These are phyloP conservation scores for Temnothorax nylanderi DNA, from an alignment of 1,140 invertebrate genomes.

Conservation along the genomic window DNA sequence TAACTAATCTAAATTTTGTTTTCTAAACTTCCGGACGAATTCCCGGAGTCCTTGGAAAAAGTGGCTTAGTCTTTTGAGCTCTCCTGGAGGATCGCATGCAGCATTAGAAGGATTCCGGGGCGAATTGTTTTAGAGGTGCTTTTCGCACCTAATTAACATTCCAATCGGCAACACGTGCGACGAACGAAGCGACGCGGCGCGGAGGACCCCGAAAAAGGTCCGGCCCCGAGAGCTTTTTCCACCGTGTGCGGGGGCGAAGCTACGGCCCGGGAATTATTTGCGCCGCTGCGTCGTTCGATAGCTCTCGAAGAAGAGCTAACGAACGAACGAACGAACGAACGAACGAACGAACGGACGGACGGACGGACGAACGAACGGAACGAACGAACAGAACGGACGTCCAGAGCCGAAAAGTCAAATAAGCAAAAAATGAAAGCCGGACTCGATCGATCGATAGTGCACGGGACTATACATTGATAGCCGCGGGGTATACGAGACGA, in stretches of 20 bases:
- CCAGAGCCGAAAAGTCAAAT: constrained; percentile 75
- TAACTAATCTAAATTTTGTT: constrained; percentile 42
- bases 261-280: constrained; percentile 70
- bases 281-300: constrained; percentile 72
- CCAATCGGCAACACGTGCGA: constrained; percentile 38
- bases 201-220: constrained; percentile 35
- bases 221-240: constrained; percentile 34
- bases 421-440: constrained; percentile 74
- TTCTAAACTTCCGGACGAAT: not conserved
- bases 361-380: constrained; percentile 49
- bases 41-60: not conserved
- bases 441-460: constrained; percentile 57
- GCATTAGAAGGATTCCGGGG: not conserved
- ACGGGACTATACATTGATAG: constrained; percentile 56
- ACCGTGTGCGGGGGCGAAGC: constrained; percentile 10
- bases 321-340: constrained; percentile 65
- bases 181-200: not conserved
- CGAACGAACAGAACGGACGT: constrained; percentile 54
- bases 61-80: not conserved
- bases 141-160: constrained; percentile 52
- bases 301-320: constrained; percentile 74
- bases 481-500: constrained; percentile 57
- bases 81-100: not conserved
- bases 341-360: constrained; percentile 21
- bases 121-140: constrained; percentile 30